Percentiles rank a stretch among this genome's conserved stretches.
Evolutionary conservation across 2,888 invertebrate genomes (phyloP).

Genomic region (Petrolisthes manimaculis): DNA sequence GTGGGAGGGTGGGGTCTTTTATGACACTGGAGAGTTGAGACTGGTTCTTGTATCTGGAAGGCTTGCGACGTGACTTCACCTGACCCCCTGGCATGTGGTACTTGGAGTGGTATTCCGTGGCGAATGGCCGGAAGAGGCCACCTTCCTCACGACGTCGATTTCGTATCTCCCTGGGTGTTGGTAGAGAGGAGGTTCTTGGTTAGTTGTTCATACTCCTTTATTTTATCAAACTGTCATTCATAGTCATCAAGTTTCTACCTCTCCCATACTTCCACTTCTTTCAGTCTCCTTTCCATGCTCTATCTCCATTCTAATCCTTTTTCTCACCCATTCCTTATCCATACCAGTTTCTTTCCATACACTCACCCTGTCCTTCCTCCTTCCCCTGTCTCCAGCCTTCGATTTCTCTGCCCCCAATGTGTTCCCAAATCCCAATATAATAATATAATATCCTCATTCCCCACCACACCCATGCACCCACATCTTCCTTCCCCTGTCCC

Average conservation of each 20-base stretch:
- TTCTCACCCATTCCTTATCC: too few relatives aligned
- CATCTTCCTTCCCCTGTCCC: background rate
- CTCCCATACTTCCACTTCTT: too few relatives aligned
- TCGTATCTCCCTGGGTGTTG: background rate
- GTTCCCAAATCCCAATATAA: background rate
- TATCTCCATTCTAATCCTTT: too few relatives aligned
- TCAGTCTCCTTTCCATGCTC: too few relatives aligned
- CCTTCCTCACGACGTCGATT: background rate
- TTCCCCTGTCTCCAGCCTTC: too few relatives aligned
- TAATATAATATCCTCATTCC: background rate
- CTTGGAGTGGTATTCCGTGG: slow-evolving; percentile 1
- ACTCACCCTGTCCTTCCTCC: too few relatives aligned
- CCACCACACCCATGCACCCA: background rate
- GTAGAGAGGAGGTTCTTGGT: background rate
- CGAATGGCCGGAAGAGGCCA: background rate
- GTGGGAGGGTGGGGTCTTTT: background rate
- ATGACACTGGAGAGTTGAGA: background rate
- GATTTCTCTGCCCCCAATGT: too few relatives aligned
- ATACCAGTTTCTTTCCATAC: too few relatives aligned
- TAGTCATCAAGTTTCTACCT: too few relatives aligned
- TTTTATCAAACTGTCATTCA: too few relatives aligned
- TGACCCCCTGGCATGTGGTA: background rate
- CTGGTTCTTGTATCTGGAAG: background rate
- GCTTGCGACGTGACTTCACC: background rate
- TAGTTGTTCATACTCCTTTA: too few relatives aligned